Percentiles rank a stretch among this genome's conserved stretches.
Conservation (phyloP, 2,888 invertebrate genomes). For the Drosophila nr. perissopoda region DNA sequence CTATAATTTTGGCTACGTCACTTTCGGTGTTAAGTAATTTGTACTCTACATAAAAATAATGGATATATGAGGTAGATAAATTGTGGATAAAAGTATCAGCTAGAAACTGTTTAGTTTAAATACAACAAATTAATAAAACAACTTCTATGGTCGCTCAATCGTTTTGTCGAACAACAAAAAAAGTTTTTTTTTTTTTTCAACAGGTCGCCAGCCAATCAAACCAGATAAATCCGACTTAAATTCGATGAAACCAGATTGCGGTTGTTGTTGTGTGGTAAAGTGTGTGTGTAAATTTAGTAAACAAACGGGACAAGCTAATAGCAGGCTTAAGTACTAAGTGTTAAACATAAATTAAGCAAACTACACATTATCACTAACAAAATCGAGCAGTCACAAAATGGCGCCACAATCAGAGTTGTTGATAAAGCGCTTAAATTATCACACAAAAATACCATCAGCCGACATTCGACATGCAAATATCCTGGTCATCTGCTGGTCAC, state of each 20-base stretch:
- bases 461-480: constrained; percentile 3
- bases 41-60: neutral
- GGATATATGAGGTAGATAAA: neutral
- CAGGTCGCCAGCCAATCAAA: constrained; percentile 66
- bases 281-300: constrained; percentile 59
- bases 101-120: constrained; percentile 6
- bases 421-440: constrained; percentile 17
- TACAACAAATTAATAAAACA: neutral
- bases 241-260: constrained; percentile 74
- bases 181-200: constrained; percentile 27
- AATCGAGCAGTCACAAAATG: constrained; percentile 28
- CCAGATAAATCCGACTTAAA: constrained; percentile 83
- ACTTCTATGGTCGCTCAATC: neutral
- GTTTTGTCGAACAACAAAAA: neutral
- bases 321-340: constrained; percentile 40
- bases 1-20: neutral
- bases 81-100: neutral
- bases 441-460: constrained; percentile 22
- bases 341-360: constrained; percentile 28
- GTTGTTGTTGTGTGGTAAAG: constrained; percentile 52
- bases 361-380: neutral
- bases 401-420: constrained; percentile 38
- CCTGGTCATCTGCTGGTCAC: constrained; percentile 38
- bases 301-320: constrained; percentile 67
- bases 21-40: neutral